These are phyloP conservation scores for Pollenia amentaria DNA, from an alignment of 2,888 invertebrate species.

Conservation along the genomic window DNA sequence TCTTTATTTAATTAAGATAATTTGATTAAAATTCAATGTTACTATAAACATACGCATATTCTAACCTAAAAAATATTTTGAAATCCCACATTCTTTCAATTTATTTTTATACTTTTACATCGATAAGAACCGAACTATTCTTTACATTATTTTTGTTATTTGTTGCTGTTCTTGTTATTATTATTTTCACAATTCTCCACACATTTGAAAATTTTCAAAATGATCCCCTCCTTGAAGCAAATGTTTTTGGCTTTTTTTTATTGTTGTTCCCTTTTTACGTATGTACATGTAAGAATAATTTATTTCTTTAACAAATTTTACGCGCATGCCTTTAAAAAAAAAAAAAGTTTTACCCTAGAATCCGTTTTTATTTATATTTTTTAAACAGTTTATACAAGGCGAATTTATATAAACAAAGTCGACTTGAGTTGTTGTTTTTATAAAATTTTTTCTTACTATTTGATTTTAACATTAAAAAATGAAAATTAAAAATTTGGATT, in stretches of 20 bases:
- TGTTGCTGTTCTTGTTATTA: slow-evolving; percentile 6
- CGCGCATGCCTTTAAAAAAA: slow-evolving; percentile 58
- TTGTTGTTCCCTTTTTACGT: slow-evolving; percentile 4
- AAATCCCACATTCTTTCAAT: no score
- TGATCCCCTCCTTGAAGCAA: slow-evolving; percentile 48
- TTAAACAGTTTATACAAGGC: slow-evolving; percentile 35
- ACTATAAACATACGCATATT: no score
- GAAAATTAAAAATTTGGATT: neutral
- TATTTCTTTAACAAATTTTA: slow-evolving; percentile 50
- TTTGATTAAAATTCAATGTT: no score
- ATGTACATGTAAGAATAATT: neutral
- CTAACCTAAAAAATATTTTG: no score
- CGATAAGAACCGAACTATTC: no score
- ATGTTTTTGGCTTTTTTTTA: slow-evolving; percentile 21
- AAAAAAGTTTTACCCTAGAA: slow-evolving; percentile 6
- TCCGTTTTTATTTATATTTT: slow-evolving; percentile 59
- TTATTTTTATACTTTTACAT: no score
- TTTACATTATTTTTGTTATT: neutral
- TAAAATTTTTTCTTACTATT: slow-evolving; percentile 32
- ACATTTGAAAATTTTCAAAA: neutral
- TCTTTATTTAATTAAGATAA: no score
- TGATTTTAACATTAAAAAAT: slow-evolving; percentile 6
- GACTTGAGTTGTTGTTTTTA: no score
- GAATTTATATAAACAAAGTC: no score
- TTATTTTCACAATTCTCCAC: slow-evolving; percentile 5